phyloP scores from a whole-genome alignment of 2,113 vertebrate genomes.

The Cavia porcellus region DNA sequence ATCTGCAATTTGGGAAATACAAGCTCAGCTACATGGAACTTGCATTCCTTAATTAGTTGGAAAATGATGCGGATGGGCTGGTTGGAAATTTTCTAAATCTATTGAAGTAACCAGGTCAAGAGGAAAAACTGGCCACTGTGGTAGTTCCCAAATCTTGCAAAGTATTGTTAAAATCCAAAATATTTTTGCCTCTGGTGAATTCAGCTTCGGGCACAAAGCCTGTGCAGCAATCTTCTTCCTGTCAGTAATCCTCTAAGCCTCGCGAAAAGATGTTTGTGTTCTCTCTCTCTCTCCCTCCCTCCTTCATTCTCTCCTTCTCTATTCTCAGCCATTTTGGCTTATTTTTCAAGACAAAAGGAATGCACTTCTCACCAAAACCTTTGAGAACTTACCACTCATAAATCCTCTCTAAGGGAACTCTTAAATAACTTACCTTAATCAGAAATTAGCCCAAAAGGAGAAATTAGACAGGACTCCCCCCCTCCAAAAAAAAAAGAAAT shows the following conservation, averaged over 20 bases:
- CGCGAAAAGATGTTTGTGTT: not conserved
- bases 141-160: not conserved
- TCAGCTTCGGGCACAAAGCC: not conserved
- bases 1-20: not conserved
- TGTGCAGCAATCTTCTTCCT: not conserved
- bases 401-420: not conserved
- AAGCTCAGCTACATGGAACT: not conserved
- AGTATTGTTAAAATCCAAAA: not conserved
- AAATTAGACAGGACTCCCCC: not conserved
- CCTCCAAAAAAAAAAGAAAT: not conserved
- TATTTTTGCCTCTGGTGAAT: not conserved
- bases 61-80: not conserved
- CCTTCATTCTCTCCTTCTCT: not conserved
- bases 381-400: not conserved
- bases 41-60: not conserved
- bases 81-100: not conserved
- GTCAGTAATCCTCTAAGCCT: not conserved
- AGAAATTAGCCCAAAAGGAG: not conserved
- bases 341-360: constrained; percentile 12
- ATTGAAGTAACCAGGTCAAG: not conserved
- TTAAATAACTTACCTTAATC: constrained; percentile 53
- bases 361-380: not conserved
- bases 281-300: not conserved
- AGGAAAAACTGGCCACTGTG: not conserved
- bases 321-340: not conserved